phyloP scores from a whole-genome alignment of 2,888 invertebrate species.

The Pardosa pseudoannulata region DNA sequence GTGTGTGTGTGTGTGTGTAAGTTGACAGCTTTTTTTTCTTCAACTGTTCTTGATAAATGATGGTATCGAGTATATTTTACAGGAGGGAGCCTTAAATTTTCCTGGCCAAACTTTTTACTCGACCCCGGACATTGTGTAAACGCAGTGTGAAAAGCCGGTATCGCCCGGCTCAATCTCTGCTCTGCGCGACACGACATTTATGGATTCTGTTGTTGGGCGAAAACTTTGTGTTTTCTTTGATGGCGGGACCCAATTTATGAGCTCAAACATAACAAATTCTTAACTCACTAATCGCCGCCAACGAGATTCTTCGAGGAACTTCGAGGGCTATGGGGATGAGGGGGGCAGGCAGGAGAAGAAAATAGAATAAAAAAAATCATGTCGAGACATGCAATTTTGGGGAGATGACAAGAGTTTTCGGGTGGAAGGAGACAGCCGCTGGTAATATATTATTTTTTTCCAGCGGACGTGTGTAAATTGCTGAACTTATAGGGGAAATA shows the following conservation, averaged over 20 bases:
- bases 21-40: no score
- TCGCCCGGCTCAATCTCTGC: constrained; percentile 51
- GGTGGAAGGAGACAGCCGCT: neutral
- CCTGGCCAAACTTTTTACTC: no score
- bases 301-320: constrained; percentile 1
- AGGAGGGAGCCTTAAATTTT: no score
- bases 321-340: neutral
- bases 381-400: neutral
- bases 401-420: constrained; percentile 4
- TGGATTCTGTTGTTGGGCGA: constrained; percentile 53
- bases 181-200: constrained; percentile 64
- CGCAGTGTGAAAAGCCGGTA: constrained; percentile 21
- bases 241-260: constrained; percentile 43
- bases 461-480: neutral
- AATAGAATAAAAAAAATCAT: neutral
- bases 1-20: no score
- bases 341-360: neutral
- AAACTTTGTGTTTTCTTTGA: constrained; percentile 35
- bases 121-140: constrained; percentile 24
- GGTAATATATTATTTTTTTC: neutral
- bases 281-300: constrained; percentile 37
- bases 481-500: neutral
- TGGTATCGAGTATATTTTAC: no score
- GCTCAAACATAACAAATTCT: constrained; percentile 37
- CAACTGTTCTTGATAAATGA: no score